Evolutionary conservation across 30 jellyfish, hydroid and myxozoan species (phyloP), one percentile per base, ranked within the genome.

Genomic region (Morbakka virulenta): DNA sequence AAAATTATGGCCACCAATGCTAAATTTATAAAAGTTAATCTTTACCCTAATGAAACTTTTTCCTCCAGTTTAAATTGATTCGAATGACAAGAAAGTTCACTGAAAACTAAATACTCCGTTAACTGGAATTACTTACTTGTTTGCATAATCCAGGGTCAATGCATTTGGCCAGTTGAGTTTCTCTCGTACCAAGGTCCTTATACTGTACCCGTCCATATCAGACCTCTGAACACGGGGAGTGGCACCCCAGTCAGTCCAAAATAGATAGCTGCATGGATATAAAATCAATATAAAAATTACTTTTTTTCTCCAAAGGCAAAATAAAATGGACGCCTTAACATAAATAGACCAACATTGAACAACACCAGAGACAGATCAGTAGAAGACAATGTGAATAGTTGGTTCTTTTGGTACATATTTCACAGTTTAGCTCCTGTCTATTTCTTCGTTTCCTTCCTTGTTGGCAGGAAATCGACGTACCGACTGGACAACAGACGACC

Each of bases 231-330:
- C 70, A 4, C 91, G 88, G 23, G 97, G 92, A 2, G 2, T 28
- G 63, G 71, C 81, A 0, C 99, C 99, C 99, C 99, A 93, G 83
- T 93, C 99, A 4, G 99, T 80, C 99, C 99, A 93, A 50, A 93
- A 93, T 64, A 93, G 82, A 52, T 74, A 93, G 35, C 99, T 93
- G 50, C 3, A 69, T 31, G 1, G 11, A 28, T 1, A 29, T 23
- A 0, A 41, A 28, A 53, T 2, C 0, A 28, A 28, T 26, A 0
- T 76, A 76, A 52, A 24, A 3, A n/a, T n/a, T n/a, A n/a, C n/a
- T n/a, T n/a, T n/a, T n/a, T n/a, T n/a, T n/a, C n/a, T n/a, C n/a
- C 21, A 22, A 21, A 30, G 47, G 13, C 25, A 62, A 62, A 52
- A 1, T 51, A 62, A 25, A 2, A 6, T 13, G 26, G 4, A 52